These are phyloP conservation scores for Heliconius erato DNA, from an alignment of 2,888 invertebrate genomes.

Conservation along the genomic window DNA sequence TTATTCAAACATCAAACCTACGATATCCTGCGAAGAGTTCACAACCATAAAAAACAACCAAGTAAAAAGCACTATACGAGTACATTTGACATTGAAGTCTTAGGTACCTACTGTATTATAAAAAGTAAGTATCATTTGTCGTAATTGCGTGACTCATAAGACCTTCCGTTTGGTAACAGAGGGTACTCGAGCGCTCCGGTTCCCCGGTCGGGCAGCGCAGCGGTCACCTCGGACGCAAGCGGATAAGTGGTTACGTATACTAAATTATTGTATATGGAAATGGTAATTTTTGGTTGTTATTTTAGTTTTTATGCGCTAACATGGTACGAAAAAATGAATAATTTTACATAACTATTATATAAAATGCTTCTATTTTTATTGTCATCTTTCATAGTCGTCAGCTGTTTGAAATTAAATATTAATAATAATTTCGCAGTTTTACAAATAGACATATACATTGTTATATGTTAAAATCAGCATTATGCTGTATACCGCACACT, in stretches of 20 bases:
- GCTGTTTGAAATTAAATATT: too few relatives aligned
- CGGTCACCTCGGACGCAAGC: constrained; percentile 13
- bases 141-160: constrained; percentile 18
- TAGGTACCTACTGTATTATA: not conserved
- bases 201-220: not conserved
- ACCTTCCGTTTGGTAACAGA: constrained; percentile 14
- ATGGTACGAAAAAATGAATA: too few relatives aligned
- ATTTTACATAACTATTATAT: too few relatives aligned
- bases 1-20: not conserved
- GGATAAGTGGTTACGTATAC: not conserved
- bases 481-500: not conserved
- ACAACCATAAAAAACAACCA: not conserved
- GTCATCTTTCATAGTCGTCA: too few relatives aligned
- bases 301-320: not conserved
- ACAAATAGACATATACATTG: too few relatives aligned
- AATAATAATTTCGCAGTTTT: too few relatives aligned
- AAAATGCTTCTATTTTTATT: too few relatives aligned
- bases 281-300: not conserved
- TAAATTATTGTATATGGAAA: not conserved
- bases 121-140: constrained; percentile 7
- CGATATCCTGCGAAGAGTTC: not conserved
- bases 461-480: not conserved
- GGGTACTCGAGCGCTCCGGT: not conserved
- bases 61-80: not conserved
- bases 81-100: constrained; percentile 13